Base-by-base conservation (phyloP, 1,140 invertebrate genomes). In the Microplitis demolitor region DNA sequence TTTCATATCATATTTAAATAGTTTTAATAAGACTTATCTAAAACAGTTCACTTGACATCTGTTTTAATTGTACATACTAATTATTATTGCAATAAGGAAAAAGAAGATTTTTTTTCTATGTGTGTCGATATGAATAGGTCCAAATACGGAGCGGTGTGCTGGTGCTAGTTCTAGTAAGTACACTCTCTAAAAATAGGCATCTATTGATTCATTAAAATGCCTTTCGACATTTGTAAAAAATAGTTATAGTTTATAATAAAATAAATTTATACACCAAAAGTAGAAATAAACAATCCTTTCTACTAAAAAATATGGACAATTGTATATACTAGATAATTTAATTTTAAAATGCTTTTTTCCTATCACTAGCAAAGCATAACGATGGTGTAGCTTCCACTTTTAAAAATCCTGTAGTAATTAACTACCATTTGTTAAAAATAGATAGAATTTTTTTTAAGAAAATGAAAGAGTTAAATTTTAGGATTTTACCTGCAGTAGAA, bases 101-200 rank as follows among this genome's bases (percentile, higher is more conserved):
- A 45, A 45, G 84, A 85, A 79, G 80, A 78, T 85, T 81, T 81
- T 79, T 83, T 82, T 81, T 80, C 85, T 87, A 83, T 85, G 84
- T 87, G 86, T 84, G 84, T 83, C 82, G 78, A 78, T 82, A 80
- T 77, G 79, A 77, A 79, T 87, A 90, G 89, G 89, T 89, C 89
- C 89, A 71, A 87, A 89, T 79, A 81, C 85, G 79, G 80, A 87
- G 79, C 87, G 85, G 78, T 90, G 89, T 84, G 79, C 88, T 81
- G 88, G 87, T 80, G 78, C 79, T 73, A 88, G 88, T 78, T 87
- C 87, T 83, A 90, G 89, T 90, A 90, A 90, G 89, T 90, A 89
- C 77, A 82, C 71, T 77, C 51, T 78, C 77, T 74, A 76, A 72
- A 69, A 69, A 64, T 64, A 69, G 67, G 51, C 66, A 67, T 67